Evolutionary conservation across 2,888 invertebrate genomes (phyloP), one percentile per base, ranked within the genome.

Genomic region (Nomada lathburiana): DNA sequence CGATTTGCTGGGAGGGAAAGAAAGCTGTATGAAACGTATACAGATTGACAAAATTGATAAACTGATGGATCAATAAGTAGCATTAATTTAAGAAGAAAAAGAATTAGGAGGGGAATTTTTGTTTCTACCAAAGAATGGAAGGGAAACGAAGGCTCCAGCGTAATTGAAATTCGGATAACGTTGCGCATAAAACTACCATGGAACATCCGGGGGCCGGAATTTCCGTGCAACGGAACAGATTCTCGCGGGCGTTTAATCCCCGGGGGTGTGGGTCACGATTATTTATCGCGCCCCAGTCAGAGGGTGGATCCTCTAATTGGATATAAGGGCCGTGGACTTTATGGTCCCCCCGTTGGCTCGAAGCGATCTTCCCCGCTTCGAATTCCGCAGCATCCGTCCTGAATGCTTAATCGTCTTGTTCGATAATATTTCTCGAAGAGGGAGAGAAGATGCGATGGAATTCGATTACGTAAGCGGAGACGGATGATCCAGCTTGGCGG

Each of bases 401-500:
- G 36, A 44, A 42, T 52, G 63, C 11, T 55, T 72, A 42, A 67
- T 71, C 64, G 57, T 7, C 42, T 13, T 2, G 18, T 20, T 11
- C 44, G 64, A 47, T 55, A 13, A 60, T 50, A 23, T 44, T 53
- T 47, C 18, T 23, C 20, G 26, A 60, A 9, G 47, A 9, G 16
- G 36, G 18, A 29, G n/a, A 13, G 29, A 7, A 2, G n/a, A 7
- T 36, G 7, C 3, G 50, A 26, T 5, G 83, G 83, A 85, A 86
- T 78, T 55, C 71, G 76, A 82, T 85, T 87, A 78, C 67, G 79
- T 74, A 80, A 86, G 65, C 81, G 76, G 53, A 62, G 65, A 68
- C 69, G 68, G 18, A 23, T 44, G 62, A 72, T 63, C 63, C 63
- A 42, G 9, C 63, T 63, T 29, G 26, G n/a, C 9, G 71, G 63